phyloP scores from a whole-genome alignment of 2,888 invertebrate species.

The Ochropleura plecta region DNA sequence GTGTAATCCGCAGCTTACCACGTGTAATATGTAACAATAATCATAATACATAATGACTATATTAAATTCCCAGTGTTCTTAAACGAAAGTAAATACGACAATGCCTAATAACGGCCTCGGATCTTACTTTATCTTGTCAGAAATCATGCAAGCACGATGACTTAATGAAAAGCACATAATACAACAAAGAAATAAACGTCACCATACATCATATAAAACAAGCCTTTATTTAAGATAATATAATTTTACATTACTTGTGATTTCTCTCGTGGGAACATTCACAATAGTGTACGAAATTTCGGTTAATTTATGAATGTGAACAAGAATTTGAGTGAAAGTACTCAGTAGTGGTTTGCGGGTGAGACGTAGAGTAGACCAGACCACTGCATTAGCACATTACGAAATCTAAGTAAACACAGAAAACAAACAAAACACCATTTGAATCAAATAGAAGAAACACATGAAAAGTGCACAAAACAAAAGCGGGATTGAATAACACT shows the following conservation, averaged over 20 bases:
- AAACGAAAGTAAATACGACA: conserved; percentile 68
- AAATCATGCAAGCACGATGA: conserved; percentile 54
- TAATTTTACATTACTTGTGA: conserved; percentile 60
- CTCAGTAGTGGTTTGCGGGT: conserved; percentile 6
- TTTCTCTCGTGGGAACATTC: conserved; percentile 65
- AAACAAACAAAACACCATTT: not conserved
- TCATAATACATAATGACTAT: conserved; percentile 55
- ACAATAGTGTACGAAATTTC: conserved; percentile 49
- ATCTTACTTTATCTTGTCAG: conserved; percentile 54
- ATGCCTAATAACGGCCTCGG: conserved; percentile 58
- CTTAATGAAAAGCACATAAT: conserved; percentile 55
- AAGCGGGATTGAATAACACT: not conserved
- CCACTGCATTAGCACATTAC: not conserved
- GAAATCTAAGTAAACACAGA: not conserved
- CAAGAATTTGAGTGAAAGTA: conserved; percentile 57
- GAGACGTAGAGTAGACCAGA: conserved; percentile 4
- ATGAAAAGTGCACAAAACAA: not conserved
- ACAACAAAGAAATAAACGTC: conserved; percentile 52
- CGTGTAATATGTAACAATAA: conserved; percentile 50
- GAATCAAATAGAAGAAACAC: not conserved
- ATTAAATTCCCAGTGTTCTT: conserved; percentile 60
- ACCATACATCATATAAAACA: conserved; percentile 56
- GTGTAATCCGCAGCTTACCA: conserved; percentile 47
- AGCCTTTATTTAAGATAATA: conserved; percentile 42
- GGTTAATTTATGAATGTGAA: conserved; percentile 55